These are phyloP conservation scores for Pyrocephalus nanus DNA, from an alignment of 2,797 vertebrate species.

Conservation along the genomic window DNA sequence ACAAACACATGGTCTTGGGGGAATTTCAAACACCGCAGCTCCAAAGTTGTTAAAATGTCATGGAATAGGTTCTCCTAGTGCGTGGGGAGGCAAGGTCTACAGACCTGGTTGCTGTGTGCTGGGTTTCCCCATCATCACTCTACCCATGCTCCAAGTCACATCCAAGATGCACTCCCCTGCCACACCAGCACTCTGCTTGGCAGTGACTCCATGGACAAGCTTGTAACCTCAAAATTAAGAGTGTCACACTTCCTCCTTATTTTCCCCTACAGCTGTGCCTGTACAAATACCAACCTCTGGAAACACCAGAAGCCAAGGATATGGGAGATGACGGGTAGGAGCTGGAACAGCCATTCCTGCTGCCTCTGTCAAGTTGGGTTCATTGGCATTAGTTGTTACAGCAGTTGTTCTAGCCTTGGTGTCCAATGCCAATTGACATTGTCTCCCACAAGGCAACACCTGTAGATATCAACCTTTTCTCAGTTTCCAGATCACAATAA, in stretches of 20 bases:
- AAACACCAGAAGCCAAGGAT: background rate
- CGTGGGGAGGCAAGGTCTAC: background rate
- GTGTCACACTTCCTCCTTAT: background rate
- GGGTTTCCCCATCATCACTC: background rate
- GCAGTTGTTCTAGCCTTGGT: background rate
- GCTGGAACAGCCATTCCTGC: background rate
- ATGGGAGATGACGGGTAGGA: background rate
- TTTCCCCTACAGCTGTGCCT: background rate
- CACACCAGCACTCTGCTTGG: background rate
- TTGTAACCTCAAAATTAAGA: background rate
- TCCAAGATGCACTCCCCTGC: background rate
- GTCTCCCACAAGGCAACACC: background rate
- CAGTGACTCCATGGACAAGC: background rate
- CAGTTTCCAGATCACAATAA: background rate
- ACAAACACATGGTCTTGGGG: too few relatives aligned
- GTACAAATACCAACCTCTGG: rapidly evolving
- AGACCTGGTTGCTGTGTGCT: background rate
- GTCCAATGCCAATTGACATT: background rate
- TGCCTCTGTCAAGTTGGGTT: rapidly evolving
- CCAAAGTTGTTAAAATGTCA: background rate
- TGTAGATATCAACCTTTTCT: background rate
- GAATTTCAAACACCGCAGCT: background rate
- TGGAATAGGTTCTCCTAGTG: background rate
- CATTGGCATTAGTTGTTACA: background rate
- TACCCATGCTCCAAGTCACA: background rate